These are phyloP conservation scores for Brachystomella parvula DNA, from an alignment of 1,140 invertebrate genomes.

Conservation along the genomic window DNA sequence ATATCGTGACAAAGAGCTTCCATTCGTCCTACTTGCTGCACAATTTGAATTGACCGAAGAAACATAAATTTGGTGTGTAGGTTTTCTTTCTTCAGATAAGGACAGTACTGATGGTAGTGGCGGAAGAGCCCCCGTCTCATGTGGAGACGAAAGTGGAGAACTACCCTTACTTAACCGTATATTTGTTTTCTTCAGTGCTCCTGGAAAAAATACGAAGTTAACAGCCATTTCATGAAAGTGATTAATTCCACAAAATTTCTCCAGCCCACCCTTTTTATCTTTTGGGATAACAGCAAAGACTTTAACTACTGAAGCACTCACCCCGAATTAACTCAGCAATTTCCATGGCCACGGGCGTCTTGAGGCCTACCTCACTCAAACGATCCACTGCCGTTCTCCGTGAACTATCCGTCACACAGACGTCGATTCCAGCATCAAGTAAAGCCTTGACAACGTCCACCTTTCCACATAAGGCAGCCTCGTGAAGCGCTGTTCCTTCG, in stretches of 20 bases:
- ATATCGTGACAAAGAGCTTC: constrained; percentile 16
- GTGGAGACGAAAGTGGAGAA: constrained; percentile 31
- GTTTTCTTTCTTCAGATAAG: too few relatives aligned
- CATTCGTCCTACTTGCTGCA: neutral
- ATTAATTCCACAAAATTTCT: too few relatives aligned
- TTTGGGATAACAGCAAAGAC: too few relatives aligned
- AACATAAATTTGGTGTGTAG: too few relatives aligned
- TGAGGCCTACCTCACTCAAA: constrained; percentile 63
- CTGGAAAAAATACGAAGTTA: constrained; percentile 16
- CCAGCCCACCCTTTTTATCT: too few relatives aligned
- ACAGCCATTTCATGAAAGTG: too few relatives aligned
- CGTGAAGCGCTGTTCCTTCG: constrained; percentile 85
- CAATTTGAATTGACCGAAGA: neutral
- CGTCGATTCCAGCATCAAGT: constrained; percentile 71
- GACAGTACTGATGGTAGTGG: too few relatives aligned
- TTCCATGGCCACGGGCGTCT: constrained; percentile 74
- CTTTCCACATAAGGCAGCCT: constrained; percentile 89
- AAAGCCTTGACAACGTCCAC: constrained; percentile 77
- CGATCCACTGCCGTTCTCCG: constrained; percentile 80
- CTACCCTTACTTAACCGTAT: constrained; percentile 24
- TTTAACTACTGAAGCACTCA: too few relatives aligned
- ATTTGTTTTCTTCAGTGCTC: constrained; percentile 31
- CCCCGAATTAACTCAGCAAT: constrained; percentile 76
- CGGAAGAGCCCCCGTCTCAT: too few relatives aligned
- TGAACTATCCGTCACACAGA: constrained; percentile 64